Conservation (phyloP, 1,140 invertebrate species). For the Plectus sambesii region DNA sequence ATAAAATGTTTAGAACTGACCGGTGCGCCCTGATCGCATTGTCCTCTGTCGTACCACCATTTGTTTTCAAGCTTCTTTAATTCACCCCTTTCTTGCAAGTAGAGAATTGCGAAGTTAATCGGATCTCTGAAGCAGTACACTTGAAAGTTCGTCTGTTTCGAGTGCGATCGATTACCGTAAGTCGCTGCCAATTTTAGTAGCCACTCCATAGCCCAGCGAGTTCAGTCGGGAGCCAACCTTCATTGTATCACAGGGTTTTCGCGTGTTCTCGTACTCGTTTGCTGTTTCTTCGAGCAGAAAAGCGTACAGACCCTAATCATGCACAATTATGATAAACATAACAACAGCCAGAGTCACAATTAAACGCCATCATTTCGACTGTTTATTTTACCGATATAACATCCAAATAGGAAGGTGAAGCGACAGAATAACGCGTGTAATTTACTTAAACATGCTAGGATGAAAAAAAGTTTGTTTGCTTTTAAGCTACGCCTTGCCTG, state of each 20-base stretch:
- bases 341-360: no score
- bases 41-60: conserved; percentile 71
- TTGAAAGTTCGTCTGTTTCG: no score
- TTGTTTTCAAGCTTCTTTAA: conserved; percentile 77
- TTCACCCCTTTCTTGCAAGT: conserved; percentile 79
- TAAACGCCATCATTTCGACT: no score
- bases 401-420: no score
- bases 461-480: no score
- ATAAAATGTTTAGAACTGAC: conserved; percentile 46
- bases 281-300: conserved; percentile 81
- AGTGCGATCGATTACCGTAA: no score
- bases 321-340: no score
- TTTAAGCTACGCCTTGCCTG: no score
- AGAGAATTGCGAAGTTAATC: conserved; percentile 78
- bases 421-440: no score
- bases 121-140: no score
- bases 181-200: conserved; percentile 42
- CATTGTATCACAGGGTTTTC: conserved; percentile 87
- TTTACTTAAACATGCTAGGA: no score
- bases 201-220: conserved; percentile 45
- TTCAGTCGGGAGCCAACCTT: conserved; percentile 61
- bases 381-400: no score
- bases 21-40: conserved; percentile 46
- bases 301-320: conserved; percentile 79
- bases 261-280: conserved; percentile 83